Conservation (phyloP, 2,888 invertebrate genomes). For the Imbricaverruca yamaguchii region DNA sequence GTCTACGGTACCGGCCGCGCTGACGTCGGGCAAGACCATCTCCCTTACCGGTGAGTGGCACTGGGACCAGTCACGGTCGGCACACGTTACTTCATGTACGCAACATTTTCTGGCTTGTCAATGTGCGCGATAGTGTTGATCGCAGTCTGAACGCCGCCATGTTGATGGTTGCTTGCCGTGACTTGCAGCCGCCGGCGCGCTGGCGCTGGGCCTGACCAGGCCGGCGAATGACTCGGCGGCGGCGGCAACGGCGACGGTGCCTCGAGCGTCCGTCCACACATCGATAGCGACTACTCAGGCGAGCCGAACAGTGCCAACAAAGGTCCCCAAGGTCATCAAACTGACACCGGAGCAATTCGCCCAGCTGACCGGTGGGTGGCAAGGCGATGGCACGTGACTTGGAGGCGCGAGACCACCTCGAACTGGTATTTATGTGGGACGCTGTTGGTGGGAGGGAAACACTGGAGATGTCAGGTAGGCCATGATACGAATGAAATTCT, state of each 20-base stretch:
- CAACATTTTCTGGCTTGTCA: no score
- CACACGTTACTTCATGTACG: neutral
- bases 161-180: neutral
- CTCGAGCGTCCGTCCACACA: neutral
- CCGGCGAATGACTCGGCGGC: neutral
- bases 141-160: no score
- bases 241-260: neutral
- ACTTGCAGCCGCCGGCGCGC: neutral
- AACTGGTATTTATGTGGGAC: no score
- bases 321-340: constrained; percentile 18
- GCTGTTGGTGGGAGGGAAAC: no score
- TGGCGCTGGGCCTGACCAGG: constrained; percentile 2
- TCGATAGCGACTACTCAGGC: neutral
- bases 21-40: constrained; percentile 77
- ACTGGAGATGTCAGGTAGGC: no score
- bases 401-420: no score
- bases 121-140: no score
- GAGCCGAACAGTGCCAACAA: neutral
- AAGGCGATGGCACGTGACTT: no score
- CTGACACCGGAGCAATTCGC: constrained; percentile 23
- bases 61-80: neutral
- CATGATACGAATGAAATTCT: no score
- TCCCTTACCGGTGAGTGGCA: constrained; percentile 53
- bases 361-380: constrained; percentile 8
- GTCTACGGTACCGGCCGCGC: constrained; percentile 65